Conservation (phyloP, 2,113 vertebrate species). For the Menura novaehollandiae region DNA sequence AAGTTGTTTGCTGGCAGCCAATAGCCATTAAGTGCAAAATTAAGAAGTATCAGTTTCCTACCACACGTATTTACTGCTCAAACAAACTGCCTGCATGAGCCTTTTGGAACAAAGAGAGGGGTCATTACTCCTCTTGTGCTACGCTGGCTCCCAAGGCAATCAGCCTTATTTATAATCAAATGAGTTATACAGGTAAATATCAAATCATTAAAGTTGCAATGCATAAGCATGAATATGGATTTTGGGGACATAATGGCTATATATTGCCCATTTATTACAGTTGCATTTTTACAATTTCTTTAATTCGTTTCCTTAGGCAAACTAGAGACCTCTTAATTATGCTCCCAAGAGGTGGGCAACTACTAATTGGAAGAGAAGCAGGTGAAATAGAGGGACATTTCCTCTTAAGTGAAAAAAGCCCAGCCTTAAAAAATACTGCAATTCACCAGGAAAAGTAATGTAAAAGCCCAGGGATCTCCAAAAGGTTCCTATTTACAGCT, state of each 20-base stretch:
- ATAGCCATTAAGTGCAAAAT: constrained; percentile 11
- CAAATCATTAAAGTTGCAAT: constrained; percentile 4
- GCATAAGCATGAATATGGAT: constrained; percentile 43
- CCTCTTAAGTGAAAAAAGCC: constrained; percentile 29
- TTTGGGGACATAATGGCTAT: constrained; percentile 47
- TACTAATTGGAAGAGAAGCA: constrained; percentile 71
- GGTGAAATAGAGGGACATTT: constrained; percentile 67
- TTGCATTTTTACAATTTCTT: constrained; percentile 65
- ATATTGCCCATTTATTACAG: constrained; percentile 56
- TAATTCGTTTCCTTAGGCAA: constrained; percentile 70
- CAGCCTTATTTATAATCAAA: constrained; percentile 45
- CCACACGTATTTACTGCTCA: neutral
- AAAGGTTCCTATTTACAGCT: neutral
- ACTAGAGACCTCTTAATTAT: constrained; percentile 69
- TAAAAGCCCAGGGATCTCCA: neutral
- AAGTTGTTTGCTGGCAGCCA: constrained; percentile 10
- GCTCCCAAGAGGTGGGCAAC: constrained; percentile 62
- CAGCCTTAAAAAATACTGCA: neutral
- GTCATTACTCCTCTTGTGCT: constrained; percentile 14
- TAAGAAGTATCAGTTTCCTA: constrained; percentile 19
- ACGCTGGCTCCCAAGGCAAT: neutral
- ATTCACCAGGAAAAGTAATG: constrained; percentile 8
- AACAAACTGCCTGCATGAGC: neutral
- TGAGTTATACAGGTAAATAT: constrained; percentile 21
- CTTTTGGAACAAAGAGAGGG: neutral